Conservation (phyloP, 2,888 invertebrate species). For the Abrostola triplasia region DNA sequence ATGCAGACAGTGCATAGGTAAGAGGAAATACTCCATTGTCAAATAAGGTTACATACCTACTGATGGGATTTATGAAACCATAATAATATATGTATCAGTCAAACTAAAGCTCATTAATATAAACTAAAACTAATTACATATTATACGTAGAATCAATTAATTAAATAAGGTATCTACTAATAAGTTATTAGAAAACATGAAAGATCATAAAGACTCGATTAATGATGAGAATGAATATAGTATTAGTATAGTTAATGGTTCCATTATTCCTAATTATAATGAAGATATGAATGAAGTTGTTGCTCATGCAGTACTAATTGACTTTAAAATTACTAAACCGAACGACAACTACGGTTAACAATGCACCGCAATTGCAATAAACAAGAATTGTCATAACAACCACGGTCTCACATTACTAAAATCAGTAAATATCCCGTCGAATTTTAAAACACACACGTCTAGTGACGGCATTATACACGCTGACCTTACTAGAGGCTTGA, state of each 20-base stretch:
- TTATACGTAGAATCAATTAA: too few species aligned
- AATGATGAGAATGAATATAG: not conserved
- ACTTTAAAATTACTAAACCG: slow-evolving; percentile 28
- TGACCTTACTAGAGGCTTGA: slow-evolving; percentile 66
- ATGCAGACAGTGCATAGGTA: too few species aligned
- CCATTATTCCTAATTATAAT: too few species aligned
- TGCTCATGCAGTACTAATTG: slow-evolving; percentile 15
- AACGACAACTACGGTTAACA: slow-evolving; percentile 28
- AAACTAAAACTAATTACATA: not conserved
- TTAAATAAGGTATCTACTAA: too few species aligned
- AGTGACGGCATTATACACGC: slow-evolving; percentile 48
- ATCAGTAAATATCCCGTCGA: slow-evolving; percentile 54
- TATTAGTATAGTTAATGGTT: not conserved
- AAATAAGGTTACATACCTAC: too few species aligned
- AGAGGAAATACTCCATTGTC: too few species aligned
- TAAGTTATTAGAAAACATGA: not conserved
- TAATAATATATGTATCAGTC: not conserved
- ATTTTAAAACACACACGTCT: slow-evolving; percentile 51
- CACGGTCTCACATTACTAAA: slow-evolving; percentile 31
- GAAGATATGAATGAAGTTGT: not conserved
- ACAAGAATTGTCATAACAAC: slow-evolving; percentile 43
- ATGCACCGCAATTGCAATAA: slow-evolving; percentile 39
- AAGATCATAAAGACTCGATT: too few species aligned
- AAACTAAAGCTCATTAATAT: not conserved
- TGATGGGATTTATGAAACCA: too few species aligned